Evolutionary conservation across 2,888 invertebrate species (phyloP), one percentile per base, ranked within the genome.

Genomic region (Hirtodrosophila alboralis): DNA sequence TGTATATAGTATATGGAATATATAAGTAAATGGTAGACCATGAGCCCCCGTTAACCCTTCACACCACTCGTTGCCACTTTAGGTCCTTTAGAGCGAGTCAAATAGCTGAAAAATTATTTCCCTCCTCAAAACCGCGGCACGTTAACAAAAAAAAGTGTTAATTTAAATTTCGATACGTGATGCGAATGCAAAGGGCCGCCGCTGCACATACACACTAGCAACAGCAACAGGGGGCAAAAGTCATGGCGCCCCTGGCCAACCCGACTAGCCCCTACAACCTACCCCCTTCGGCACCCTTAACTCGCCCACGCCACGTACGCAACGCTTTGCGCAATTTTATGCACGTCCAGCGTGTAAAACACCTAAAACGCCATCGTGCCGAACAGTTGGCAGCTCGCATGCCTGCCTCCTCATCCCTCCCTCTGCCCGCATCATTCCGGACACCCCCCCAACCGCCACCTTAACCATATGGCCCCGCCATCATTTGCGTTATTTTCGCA

Each of bases 121-220:
- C 48, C 61, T 43, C 43, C 21, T 47, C 40, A 67, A 75, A 81
- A 78, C 87, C 87, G 67, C 87, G 75, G 77, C 86, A 88, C 88
- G 86, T 86, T 80, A 72, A 70, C 79, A 87, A 75, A 84, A 75
- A 84, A 87, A 84, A 88, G 88, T 86, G 87, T 88, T 87, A 87
- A 87, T 87, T 88, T 87, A 86, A 87, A 88, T 87, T 86, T 85
- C 76, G 70, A 73, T 80, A 87, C 87, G 88, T 87, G 88, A 68
- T 70, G 66, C 52, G 85, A 79, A 86, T 86, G 67, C 73, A 67
- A 67, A 68, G 60, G 36, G 56, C n/a, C 41, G 30, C n/a, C n/a
- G n/a, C n/a, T n/a, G n/a, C n/a, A n/a, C n/a, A n/a, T n/a, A n/a
- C 40, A 52, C 37, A 44, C 14, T 28, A 9, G 13, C 37, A 48